phyloP scores from a whole-genome alignment of 1,140 invertebrate species.

The Catajapyx aquilonaris region DNA sequence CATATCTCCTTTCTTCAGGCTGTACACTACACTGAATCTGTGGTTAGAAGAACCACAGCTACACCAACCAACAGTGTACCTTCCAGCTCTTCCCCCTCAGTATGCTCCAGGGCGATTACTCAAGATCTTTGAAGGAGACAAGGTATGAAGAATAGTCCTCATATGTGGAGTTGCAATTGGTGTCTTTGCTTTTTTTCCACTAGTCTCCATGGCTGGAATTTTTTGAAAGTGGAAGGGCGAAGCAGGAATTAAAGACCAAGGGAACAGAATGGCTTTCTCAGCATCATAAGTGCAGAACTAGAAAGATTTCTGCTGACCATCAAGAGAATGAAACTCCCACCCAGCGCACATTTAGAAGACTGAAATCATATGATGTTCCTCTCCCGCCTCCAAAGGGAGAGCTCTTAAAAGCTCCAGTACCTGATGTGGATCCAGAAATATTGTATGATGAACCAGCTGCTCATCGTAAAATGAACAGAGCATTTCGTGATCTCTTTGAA shows the following conservation, averaged over 20 bases:
- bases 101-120: constrained; percentile 35
- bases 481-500: constrained; percentile 30
- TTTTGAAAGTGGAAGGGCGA: constrained; percentile 32
- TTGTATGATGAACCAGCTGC: constrained; percentile 14
- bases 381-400: constrained; percentile 23
- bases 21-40: constrained; percentile 40
- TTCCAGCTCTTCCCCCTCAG: constrained; percentile 49
- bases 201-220: constrained; percentile 43
- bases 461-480: constrained; percentile 22
- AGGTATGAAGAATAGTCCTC: constrained; percentile 16
- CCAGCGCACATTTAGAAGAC: constrained; percentile 19
- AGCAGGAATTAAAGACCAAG: constrained; percentile 22
- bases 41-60: constrained; percentile 61
- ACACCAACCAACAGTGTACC: constrained; percentile 39
- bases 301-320: neutral
- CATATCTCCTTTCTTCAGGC: constrained; percentile 17
- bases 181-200: constrained; percentile 10
- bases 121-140: constrained; percentile 27
- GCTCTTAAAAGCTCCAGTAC: constrained; percentile 16
- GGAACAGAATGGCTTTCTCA: constrained; percentile 23
- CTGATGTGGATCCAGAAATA: constrained; percentile 14
- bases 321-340: constrained; percentile 11
- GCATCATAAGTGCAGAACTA: constrained; percentile 8
- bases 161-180: constrained; percentile 7
- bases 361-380: constrained; percentile 38